Conservation (phyloP, 2,888 invertebrate genomes). For the Dasysyrphus albostriatus region DNA sequence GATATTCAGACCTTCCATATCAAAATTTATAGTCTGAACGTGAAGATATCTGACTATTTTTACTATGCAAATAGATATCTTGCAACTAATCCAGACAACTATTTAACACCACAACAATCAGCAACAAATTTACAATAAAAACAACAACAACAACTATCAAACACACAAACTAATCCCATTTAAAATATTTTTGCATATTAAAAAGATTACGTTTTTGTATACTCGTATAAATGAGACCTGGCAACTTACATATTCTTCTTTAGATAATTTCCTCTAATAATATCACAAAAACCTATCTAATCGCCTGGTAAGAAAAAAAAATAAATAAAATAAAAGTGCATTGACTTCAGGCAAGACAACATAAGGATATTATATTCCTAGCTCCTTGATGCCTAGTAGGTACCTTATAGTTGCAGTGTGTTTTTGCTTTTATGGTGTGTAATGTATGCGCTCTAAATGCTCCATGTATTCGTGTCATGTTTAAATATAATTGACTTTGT, state of each 20-base stretch:
- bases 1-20: no score
- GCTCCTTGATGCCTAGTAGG: background rate
- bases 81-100: no score
- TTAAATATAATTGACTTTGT: constrained; percentile 78
- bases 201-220: background rate
- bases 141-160: background rate
- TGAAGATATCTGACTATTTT: no score
- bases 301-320: constrained; percentile 22
- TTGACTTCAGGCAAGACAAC: constrained; percentile 44
- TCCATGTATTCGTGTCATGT: constrained; percentile 76
- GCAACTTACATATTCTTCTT: constrained; percentile 20
- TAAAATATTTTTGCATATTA: background rate
- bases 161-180: constrained; percentile 15
- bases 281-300: constrained; percentile 46
- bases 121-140: no score
- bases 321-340: constrained; percentile 54
- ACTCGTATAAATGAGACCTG: constrained; percentile 8
- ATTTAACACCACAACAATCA: no score
- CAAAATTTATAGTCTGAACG: no score
- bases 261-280: background rate
- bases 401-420: background rate
- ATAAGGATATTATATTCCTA: background rate
- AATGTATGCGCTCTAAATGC: constrained; percentile 63
- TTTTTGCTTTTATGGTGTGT: constrained; percentile 30
- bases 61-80: no score